Evolutionary conservation across 92 coral and sea anemone genomes (phyloP), one percentile per base, ranked within the genome.

Genomic region (Phenganax subtilis): DNA sequence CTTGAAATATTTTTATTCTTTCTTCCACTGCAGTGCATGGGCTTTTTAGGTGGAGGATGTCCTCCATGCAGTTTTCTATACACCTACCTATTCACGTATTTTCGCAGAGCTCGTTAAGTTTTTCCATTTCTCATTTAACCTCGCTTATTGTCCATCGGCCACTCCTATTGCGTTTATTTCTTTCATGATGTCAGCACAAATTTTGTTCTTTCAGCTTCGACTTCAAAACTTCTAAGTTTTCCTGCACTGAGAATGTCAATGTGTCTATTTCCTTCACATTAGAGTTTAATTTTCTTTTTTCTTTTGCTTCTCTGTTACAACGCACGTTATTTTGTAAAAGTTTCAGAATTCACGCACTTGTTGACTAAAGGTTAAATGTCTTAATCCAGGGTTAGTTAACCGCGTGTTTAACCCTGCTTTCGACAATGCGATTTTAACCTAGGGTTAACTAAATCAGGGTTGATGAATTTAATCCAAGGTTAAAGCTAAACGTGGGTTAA

Each of bases 51-150:
- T 11, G 74, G 62, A 47, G 89, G 87, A 17, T 20, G 25, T 20
- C 87, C 87, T 30, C 89, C 87, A 20, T 52, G 81, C 89, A 3
- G 90, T 87, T 27, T 54, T 51, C 12, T 20, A 20, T 9, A 74
- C 27, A 20, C 56, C 47, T 86, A 72, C 14, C 77, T 27, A 1
- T 72, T 53, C 57, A 72, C 74, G 1, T 16, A 62, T 79, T 25
- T 87, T 85, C 20, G 85, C 78, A 9, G 51, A 14, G 81, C 83
- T 77, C 30, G 81, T 62, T 15, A 87, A 28, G 70, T 84, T 87
- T 78, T 87, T 80, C 90, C 88, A 78, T 51, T 84, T 84, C 55
- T 80, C 88, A 20, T 80, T 75, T 84, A 10, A 87, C 78, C 51
- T 87, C 90, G 16, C 73, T 71, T n/a, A 47, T 82, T 7, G 70